Percentiles rank a stretch among this genome's conserved stretches.
phyloP scores from a whole-genome alignment of 2,797 vertebrate genomes.

The Hirundo rustica region DNA sequence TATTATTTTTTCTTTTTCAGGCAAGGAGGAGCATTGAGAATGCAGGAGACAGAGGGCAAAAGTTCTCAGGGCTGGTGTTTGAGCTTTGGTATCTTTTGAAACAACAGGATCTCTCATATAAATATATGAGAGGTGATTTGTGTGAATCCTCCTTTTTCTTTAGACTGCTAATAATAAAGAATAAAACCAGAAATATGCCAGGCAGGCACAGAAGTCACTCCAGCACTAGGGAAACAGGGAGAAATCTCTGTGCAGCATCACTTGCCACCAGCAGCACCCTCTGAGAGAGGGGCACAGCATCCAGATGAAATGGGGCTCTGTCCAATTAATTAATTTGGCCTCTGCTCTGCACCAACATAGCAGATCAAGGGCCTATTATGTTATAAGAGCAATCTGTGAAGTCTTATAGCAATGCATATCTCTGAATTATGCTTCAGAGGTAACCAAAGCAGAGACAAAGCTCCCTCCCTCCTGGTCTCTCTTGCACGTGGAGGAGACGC shows the following conservation, averaged over 20 bases:
- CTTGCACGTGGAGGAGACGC: not conserved
- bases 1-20: not conserved
- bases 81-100: not conserved
- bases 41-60: not conserved
- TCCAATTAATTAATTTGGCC: not conserved
- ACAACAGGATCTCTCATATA: not conserved
- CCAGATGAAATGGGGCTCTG: accelerated
- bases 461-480: not conserved
- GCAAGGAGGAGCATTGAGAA: not conserved
- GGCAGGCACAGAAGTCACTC: not conserved
- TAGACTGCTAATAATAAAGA: not conserved
- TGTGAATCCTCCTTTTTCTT: not conserved
- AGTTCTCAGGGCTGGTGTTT: not conserved
- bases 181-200: not conserved
- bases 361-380: not conserved
- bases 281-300: not conserved
- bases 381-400: not conserved
- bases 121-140: not conserved
- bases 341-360: not conserved
- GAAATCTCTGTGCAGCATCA: not conserved
- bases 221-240: not conserved
- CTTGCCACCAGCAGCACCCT: not conserved
- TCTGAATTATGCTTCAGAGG: not conserved
- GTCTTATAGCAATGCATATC: not conserved
- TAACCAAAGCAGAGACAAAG: not conserved